Evolutionary conservation across 92 coral and sea anemone genomes (phyloP).

Genomic region (Phenganax stokvisi): DNA sequence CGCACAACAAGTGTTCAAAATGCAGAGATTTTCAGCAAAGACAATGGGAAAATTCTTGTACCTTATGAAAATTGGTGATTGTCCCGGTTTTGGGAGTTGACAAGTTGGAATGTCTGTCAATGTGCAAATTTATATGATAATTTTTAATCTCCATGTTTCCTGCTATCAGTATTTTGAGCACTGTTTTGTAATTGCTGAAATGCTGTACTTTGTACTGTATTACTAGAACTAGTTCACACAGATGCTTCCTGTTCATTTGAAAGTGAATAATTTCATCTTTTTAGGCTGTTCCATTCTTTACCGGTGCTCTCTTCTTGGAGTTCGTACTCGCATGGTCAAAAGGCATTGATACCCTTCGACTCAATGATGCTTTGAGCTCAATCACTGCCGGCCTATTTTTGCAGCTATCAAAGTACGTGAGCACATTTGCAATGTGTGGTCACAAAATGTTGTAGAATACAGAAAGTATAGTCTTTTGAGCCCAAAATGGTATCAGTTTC

Average conservation of each 20-base stretch:
- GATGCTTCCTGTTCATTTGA: background rate
- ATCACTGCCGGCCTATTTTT: conserved; percentile 59
- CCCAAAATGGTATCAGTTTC: too few relatives aligned
- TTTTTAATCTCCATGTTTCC: too few relatives aligned
- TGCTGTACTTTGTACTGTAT: background rate
- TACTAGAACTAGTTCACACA: background rate
- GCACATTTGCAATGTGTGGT: background rate
- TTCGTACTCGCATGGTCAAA: conserved; percentile 50
- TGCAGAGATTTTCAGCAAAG: too few relatives aligned
- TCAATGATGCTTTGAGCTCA: conserved; percentile 77
- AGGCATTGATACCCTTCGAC: conserved; percentile 56
- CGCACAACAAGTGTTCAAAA: too few relatives aligned
- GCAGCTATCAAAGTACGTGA: conserved; percentile 66
- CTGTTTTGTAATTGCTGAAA: too few relatives aligned
- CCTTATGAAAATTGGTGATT: too few relatives aligned
- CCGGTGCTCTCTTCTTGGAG: conserved; percentile 66
- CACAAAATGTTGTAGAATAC: too few relatives aligned
- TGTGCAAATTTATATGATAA: too few relatives aligned
- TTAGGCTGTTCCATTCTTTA: conserved; percentile 73
- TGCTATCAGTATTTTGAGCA: too few relatives aligned
- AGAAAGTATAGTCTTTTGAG: background rate
- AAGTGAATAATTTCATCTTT: background rate
- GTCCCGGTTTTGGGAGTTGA: too few relatives aligned
- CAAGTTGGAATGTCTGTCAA: too few relatives aligned
- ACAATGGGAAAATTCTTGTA: too few relatives aligned